Evolutionary conservation across 1,140 invertebrate genomes (phyloP), one percentile per base, ranked within the genome.

Genomic region (Drosophila suzukii): DNA sequence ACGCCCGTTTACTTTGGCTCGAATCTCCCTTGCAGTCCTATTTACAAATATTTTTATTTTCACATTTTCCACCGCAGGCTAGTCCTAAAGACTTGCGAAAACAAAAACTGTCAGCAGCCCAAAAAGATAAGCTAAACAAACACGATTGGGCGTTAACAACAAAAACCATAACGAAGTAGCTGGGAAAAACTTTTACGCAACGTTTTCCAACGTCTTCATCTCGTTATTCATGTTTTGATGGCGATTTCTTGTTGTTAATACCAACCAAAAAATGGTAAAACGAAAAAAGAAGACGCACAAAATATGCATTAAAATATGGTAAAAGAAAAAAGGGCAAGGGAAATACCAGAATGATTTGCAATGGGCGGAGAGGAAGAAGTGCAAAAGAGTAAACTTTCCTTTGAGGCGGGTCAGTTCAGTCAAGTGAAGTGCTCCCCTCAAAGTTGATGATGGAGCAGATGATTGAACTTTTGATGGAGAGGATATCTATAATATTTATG

Each of bases 41-140:
- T 66, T 54, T 68, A 67, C 61, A 68, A 67, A 68, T 68, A 68
- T 54, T 66, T 65, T 76, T 41, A 67, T 75, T 66, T 75, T 75
- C 39, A 38, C 49, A 67, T 76, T 76, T 58, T 49, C 53, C 38
- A 38, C 71, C 54, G 53, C 7, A 34, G 32, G 71, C 56, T 47
- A 30, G 46, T 24, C 15, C 30, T 8, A 12, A 62, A 44, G 27
- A 47, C 27, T 47, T 36, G 30, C 15, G 47, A 38, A 47, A 66
- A 46, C 51, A 75, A 74, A 75, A 75, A 57, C 71, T 75, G 72
- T 75, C 72, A 75, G 59, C 73, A 53, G 38, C 47, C 73, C 47
- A 41, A 75, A 75, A 60, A 80, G 61, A 78, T 75, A 78, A 78
- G 75, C 65, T 74, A 79, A 71, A 78, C 49, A 78, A 78, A 78